Percentiles rank a stretch among this genome's conserved stretches.
These are phyloP conservation scores for Stegodyphus mimosarum DNA, from an alignment of 1,140 invertebrate genomes.

Conservation along the genomic window DNA sequence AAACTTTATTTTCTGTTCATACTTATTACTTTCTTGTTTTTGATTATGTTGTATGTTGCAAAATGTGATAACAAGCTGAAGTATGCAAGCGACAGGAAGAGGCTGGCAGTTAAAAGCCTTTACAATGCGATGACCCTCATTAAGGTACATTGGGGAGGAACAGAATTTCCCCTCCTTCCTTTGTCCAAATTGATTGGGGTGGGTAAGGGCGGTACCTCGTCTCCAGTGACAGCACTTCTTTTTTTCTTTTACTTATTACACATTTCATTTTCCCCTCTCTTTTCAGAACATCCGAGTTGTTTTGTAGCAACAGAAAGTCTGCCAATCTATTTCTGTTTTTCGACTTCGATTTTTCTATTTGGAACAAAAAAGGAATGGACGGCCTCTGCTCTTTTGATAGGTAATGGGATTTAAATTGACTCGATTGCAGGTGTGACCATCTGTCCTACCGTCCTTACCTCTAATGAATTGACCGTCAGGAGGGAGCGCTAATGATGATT, in stretches of 20 bases:
- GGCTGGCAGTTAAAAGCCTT: too few relatives aligned
- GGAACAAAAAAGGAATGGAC: not conserved
- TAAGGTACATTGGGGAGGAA: too few relatives aligned
- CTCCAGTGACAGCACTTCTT: slow-evolving; percentile 16
- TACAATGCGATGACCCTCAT: too few relatives aligned
- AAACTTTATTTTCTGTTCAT: too few relatives aligned
- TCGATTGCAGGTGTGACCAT: slow-evolving; percentile 39
- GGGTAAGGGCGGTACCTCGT: slow-evolving; percentile 9
- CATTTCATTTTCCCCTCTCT: not conserved
- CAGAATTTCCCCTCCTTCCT: too few relatives aligned
- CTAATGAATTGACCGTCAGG: slow-evolving; percentile 32
- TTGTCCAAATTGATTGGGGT: slow-evolving; percentile 24
- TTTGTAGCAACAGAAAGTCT: slow-evolving; percentile 6
- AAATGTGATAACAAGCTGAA: too few relatives aligned
- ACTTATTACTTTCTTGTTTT: too few relatives aligned
- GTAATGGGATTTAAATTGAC: slow-evolving; percentile 26
- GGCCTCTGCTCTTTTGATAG: not conserved
- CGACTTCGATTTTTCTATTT: not conserved
- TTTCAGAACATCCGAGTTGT: slow-evolving; percentile 12
- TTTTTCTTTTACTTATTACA: not conserved
- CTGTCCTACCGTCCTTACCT: slow-evolving; percentile 15
- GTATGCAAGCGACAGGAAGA: too few relatives aligned
- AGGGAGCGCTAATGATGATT: slow-evolving; percentile 28
- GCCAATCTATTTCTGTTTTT: slow-evolving; percentile 24
- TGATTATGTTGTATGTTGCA: too few relatives aligned